Evolutionary conservation across 2,888 invertebrate genomes (phyloP), one percentile per base, ranked within the genome.

Genomic region (Nomada fucata): DNA sequence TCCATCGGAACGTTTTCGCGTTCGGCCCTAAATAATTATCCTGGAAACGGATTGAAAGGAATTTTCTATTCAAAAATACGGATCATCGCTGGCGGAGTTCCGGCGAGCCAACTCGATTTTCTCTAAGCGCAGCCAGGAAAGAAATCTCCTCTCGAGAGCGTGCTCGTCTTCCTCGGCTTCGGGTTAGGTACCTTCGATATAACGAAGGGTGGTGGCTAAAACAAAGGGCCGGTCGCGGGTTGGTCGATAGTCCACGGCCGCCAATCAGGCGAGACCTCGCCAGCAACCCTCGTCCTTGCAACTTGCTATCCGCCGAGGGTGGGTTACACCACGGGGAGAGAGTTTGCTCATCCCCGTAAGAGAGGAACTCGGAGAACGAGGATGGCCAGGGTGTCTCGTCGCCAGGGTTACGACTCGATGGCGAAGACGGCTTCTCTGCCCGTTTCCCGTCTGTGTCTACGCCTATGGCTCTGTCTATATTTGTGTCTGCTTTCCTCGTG

Each of bases 181-280:
- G 71, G 83, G 85, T 86, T 80, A 74, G 86, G 85, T 86, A 87
- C 76, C 85, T 87, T 83, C 85, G 83, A 83, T 87, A 83, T 79
- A 76, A 82, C 83, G 85, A 78, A 86, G 90, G 92, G 90, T 91
- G 92, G 91, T 91, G 92, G 92, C 91, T 93, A 92, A 93, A 93
- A 93, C 93, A 93, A 93, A 93, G 91, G 90, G 91, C 90, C 85
- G 92, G 89, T 91, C 91, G 91, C 90, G 91, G 93, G 92, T 92
- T 93, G 93, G 93, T 93, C 93, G 93, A 93, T 93, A 93, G 93
- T 92, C 91, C 90, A 89, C 89, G 86, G 90, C 91, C 93, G 92
- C 93, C 93, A 93, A 93, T 93, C 93, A 91, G 93, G 91, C 93
- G 92, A 92, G 92, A 91, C 89, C 88, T 86, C 82, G 89, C 85